Evolutionary conservation across 1,140 invertebrate genomes (phyloP).

Genomic region (Brachionus manjavacas): DNA sequence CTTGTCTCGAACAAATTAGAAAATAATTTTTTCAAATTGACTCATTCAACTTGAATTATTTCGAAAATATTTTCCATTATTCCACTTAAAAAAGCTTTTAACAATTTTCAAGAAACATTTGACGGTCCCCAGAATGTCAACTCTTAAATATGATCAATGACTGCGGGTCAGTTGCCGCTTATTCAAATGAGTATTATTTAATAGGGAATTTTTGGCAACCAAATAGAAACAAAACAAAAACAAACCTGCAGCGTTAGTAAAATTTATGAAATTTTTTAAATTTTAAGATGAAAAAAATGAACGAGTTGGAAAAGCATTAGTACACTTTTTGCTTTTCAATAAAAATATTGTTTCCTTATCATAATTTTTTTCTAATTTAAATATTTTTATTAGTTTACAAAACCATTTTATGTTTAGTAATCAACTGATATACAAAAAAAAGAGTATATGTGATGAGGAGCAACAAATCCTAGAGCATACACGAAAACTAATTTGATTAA

Average conservation of each 20-base stretch:
- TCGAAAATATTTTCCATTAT: background rate
- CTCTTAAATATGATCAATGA: background rate
- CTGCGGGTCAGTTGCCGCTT: background rate
- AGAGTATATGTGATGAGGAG: background rate
- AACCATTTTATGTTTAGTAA: background rate
- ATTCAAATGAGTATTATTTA: background rate
- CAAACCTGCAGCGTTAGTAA: background rate
- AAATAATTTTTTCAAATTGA: background rate
- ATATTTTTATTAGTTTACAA: conserved; percentile 1
- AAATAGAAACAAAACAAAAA: background rate
- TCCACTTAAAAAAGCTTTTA: background rate
- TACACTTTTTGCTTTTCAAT: background rate
- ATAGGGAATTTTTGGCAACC: background rate
- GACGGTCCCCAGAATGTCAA: background rate
- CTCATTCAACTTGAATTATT: background rate
- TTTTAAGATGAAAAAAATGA: background rate
- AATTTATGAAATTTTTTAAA: background rate
- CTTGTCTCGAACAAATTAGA: background rate
- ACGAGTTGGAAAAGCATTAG: background rate
- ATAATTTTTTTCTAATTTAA: conserved; percentile 1
- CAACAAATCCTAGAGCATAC: background rate
- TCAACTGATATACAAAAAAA: background rate
- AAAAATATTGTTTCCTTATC: conserved; percentile 5
- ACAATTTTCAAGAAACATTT: background rate
- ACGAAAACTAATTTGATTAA: background rate